These are phyloP conservation scores for Megaceryle alcyon DNA, from an alignment of 2,797 vertebrate species.

Conservation along the genomic window DNA sequence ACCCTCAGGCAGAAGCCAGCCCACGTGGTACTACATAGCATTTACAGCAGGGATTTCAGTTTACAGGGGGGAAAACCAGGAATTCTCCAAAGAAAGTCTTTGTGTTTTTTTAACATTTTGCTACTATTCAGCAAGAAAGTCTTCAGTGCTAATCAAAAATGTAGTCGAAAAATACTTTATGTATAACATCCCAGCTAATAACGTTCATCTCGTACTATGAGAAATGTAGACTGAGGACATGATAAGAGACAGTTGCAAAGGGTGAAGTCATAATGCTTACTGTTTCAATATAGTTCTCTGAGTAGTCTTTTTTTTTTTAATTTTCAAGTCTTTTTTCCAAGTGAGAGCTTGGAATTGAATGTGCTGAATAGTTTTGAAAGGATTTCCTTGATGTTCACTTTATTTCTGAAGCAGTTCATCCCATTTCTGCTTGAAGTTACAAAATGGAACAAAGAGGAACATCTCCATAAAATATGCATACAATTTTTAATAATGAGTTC, in stretches of 20 bases:
- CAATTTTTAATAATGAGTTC: background rate
- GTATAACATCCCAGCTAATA: background rate
- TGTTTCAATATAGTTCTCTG: background rate
- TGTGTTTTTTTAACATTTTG: background rate
- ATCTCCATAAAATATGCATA: slow-evolving; percentile 42
- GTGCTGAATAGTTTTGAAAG: slow-evolving; percentile 42
- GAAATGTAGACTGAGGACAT: background rate
- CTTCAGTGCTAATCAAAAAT: background rate
- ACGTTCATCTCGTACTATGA: background rate
- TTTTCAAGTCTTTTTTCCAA: slow-evolving; percentile 2
- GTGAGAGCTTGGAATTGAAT: slow-evolving; percentile 17
- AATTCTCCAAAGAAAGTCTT: background rate
- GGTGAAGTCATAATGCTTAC: background rate
- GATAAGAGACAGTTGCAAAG: background rate
- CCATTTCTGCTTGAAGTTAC: slow-evolving; percentile 30
- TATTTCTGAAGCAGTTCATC: slow-evolving; percentile 45
- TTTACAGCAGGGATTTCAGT: background rate
- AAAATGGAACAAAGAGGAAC: slow-evolving; percentile 30
- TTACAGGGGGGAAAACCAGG: background rate
- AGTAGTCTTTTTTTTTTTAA: background rate
- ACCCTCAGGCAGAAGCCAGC: slow-evolving; percentile 15
- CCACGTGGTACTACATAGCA: background rate
- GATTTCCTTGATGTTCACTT: slow-evolving; percentile 58
- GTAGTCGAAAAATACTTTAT: background rate
- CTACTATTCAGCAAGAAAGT: background rate